Conservation (phyloP, 2,888 invertebrate genomes). For the Dyspetes luteomarginatus region DNA sequence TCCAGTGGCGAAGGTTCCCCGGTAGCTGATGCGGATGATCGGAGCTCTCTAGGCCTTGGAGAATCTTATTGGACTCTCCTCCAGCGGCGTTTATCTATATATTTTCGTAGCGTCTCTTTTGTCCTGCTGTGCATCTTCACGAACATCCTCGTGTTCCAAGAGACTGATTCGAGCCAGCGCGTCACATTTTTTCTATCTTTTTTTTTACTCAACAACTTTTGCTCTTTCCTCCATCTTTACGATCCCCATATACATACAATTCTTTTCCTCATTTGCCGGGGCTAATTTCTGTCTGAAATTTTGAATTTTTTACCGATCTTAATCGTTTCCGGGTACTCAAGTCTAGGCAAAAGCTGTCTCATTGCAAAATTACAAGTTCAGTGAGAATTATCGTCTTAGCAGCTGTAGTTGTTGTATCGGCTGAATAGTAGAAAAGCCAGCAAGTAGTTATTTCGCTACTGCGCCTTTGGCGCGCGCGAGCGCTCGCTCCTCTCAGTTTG, state of each 20-base stretch:
- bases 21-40: constrained; percentile 55
- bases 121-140: constrained; percentile 30
- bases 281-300: constrained; percentile 13
- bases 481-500: constrained; percentile 68
- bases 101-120: constrained; percentile 43
- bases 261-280: neutral
- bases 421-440: constrained; percentile 78
- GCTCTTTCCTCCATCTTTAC: constrained; percentile 11
- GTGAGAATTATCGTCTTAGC: constrained; percentile 37
- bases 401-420: constrained; percentile 21
- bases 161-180: constrained; percentile 1
- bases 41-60: constrained; percentile 39
- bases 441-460: constrained; percentile 78
- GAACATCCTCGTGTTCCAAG: neutral
- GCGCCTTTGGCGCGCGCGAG: constrained; percentile 73
- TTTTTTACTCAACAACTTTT: no score
- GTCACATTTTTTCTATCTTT: constrained; percentile 27
- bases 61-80: constrained; percentile 36
- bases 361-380: constrained; percentile 37
- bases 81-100: no score
- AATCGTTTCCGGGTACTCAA: constrained; percentile 19
- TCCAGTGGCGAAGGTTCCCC: constrained; percentile 42
- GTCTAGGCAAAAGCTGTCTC: constrained; percentile 26
- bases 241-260: constrained; percentile 69
- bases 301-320: constrained; percentile 24